Evolutionary conservation across 2,888 invertebrate genomes (phyloP), one percentile per base, ranked within the genome.

Genomic region (Chymomyza amoena): DNA sequence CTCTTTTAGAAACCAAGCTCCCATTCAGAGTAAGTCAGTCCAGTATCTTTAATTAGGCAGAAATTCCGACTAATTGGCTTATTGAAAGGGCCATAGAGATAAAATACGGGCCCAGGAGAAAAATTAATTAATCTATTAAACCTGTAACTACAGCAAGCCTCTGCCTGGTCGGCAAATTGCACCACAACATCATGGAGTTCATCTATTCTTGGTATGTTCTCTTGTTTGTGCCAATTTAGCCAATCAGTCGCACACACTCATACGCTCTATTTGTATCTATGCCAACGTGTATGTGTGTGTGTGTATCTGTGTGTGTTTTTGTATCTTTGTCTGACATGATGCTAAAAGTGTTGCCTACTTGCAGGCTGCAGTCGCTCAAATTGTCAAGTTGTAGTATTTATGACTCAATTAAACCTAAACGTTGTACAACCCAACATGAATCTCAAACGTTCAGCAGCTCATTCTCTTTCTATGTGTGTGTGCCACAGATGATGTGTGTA

Each of bases 391-490:
- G 15, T 36, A 10, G 25, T 60, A 60, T 60, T 60, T 60, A 87
- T 83, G 78, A 80, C 83, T 84, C 68, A 76, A 87, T 83, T 85
- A 83, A 83, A 75, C 78, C 75, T 64, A 82, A 85, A 83, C 81
- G 84, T 77, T 74, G 64, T 59, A 70, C 32, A 32, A 32, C 32
- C 32, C 32, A 3, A 32, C 69, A 51, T n/a, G n/a, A 32, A 32
- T 45, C 71, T 60, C 81, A 81, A 75, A 86, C 75, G 87, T 80
- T 84, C 84, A 87, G 39, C 39, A 45, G 39, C 32, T 6, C 32
- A 2, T 20, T 20, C 20, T 20, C 39, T 39, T 2, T 39, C 9
- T 39, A 3, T 45, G 13, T 45, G 39, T 54, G 18, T 6, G 54
- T 54, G 16, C 18, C 6, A 2, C 4, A 18, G 1, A 1, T 5